phyloP scores from a whole-genome alignment of 2,797 vertebrate genomes.

The Iguana delicatissima region DNA sequence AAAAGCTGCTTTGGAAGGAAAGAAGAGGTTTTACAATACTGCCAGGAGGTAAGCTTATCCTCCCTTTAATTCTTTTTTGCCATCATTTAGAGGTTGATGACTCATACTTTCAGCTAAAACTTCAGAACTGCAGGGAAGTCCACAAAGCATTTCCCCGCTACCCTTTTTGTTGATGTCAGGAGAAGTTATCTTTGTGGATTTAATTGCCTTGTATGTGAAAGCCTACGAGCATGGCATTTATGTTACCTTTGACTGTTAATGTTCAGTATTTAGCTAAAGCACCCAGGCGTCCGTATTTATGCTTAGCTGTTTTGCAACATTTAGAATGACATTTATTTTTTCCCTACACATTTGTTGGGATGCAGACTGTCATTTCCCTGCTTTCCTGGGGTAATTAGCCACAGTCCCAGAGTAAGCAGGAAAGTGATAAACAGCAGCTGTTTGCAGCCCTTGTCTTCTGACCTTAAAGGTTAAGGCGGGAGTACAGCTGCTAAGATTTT shows the following conservation, averaged over 20 bases:
- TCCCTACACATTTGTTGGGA: not conserved
- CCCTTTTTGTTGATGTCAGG: not conserved
- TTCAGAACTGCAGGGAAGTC: not conserved
- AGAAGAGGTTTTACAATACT: constrained; percentile 94
- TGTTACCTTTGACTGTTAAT: not conserved
- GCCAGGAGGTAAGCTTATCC: constrained; percentile 90
- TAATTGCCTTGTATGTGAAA: not conserved
- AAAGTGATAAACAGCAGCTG: not conserved
- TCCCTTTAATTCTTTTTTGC: not conserved
- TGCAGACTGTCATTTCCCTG: not conserved
- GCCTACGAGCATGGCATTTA: not conserved
- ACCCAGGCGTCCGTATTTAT: not conserved
- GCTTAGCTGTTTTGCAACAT: not conserved
- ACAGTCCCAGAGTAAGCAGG: not conserved
- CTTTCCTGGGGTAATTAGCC: not conserved
- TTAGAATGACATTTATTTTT: not conserved
- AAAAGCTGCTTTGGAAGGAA: constrained; percentile 92
- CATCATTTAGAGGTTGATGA: not conserved
- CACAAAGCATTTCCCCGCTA: not conserved
- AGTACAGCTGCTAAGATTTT: not conserved
- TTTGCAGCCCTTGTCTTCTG: not conserved
- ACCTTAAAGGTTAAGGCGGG: not conserved
- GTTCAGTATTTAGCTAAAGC: not conserved
- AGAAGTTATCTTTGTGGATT: not conserved
- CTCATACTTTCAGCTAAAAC: not conserved